phyloP scores from a whole-genome alignment of 2,113 vertebrate species.

The Paramisgurnus dabryanus region DNA sequence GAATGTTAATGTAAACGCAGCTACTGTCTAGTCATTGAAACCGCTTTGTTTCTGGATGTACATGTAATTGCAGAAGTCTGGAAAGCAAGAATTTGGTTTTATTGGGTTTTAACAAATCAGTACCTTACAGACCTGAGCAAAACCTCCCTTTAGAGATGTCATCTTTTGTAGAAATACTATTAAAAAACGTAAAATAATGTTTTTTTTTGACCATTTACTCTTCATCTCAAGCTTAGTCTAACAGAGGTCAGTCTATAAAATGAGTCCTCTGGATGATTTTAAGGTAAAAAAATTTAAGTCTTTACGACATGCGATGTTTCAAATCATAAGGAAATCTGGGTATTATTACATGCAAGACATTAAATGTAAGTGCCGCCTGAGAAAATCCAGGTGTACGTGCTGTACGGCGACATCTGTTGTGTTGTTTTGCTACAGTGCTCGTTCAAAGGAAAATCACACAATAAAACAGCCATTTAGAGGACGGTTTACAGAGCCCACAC shows the following conservation, averaged over 20 bases:
- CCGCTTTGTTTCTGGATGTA: background rate
- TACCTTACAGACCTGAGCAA: too few species aligned
- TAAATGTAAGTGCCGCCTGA: background rate
- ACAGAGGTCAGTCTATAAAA: too few species aligned
- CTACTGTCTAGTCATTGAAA: background rate
- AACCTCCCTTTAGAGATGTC: too few species aligned
- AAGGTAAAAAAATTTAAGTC: background rate
- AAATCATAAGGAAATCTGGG: background rate
- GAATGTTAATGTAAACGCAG: too few species aligned
- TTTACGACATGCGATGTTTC: background rate
- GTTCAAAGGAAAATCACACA: constrained; percentile 2
- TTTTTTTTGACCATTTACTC: too few species aligned
- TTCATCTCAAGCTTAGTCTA: too few species aligned
- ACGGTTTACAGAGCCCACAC: constrained; percentile 17
- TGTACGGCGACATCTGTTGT: constrained; percentile 15
- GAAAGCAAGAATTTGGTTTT: background rate
- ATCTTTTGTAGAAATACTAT: too few species aligned
- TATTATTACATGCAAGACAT: background rate
- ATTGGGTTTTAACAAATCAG: background rate
- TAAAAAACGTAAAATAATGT: too few species aligned
- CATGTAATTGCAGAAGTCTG: background rate
- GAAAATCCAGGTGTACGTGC: background rate
- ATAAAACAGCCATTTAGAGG: constrained; percentile 24
- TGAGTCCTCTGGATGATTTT: too few species aligned
- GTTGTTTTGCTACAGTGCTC: constrained; percentile 15